Evolutionary conservation across 2,113 vertebrate species (phyloP).

Genomic region (Variabilichromis moorii): DNA sequence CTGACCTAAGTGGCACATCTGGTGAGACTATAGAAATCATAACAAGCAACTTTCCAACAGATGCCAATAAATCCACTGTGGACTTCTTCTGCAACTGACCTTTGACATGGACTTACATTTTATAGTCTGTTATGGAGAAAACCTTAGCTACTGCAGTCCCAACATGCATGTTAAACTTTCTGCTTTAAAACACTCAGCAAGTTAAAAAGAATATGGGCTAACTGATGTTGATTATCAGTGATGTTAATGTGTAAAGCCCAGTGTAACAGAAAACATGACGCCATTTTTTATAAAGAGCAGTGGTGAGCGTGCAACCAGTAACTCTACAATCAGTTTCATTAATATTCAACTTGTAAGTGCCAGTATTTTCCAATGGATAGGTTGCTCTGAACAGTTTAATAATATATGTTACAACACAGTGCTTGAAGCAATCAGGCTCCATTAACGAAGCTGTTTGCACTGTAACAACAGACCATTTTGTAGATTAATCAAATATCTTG

Average conservation of each 20-base stretch:
- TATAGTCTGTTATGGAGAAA: conserved; percentile 17
- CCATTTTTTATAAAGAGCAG: neutral
- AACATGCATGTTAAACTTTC: neutral
- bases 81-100: conserved; percentile 40
- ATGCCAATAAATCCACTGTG: conserved; percentile 37
- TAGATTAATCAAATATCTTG: neutral
- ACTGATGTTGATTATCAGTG: neutral
- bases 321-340: neutral
- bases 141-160: neutral
- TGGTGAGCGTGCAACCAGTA: neutral
- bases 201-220: neutral
- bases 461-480: neutral
- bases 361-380: neutral
- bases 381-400: neutral
- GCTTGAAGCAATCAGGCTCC: neutral
- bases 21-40: conserved; percentile 54
- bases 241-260: neutral
- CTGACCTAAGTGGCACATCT: conserved; percentile 59
- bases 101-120: conserved; percentile 27
- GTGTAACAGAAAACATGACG: neutral
- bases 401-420: neutral
- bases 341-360: neutral
- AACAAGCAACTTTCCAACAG: conserved; percentile 47
- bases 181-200: neutral
- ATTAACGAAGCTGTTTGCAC: neutral